Percentiles rank a stretch among this genome's conserved stretches.
Evolutionary conservation across 23 tunicate species (phyloP).

Genomic region (Trididemnum nubilum): DNA sequence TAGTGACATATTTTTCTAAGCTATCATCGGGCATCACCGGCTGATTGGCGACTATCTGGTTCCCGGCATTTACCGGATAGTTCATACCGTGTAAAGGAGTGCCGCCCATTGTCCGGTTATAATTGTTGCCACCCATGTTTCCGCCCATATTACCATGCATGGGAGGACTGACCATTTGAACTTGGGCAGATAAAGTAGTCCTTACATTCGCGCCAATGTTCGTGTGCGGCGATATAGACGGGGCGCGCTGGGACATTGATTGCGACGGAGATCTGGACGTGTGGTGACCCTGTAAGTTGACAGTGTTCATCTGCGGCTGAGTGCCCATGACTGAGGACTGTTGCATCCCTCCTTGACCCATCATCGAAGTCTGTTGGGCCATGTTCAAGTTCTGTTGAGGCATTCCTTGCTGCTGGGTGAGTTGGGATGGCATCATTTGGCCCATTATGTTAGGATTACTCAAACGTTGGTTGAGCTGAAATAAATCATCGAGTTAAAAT

Average conservation of each 20-base stretch:
- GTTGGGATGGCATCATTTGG: slow-evolving; percentile 29
- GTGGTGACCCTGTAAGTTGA: slow-evolving; percentile 13
- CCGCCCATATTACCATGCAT: slow-evolving; percentile 17
- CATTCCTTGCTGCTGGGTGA: slow-evolving; percentile 61
- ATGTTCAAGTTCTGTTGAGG: slow-evolving; percentile 4
- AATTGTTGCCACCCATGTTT: slow-evolving; percentile 27
- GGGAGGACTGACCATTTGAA: slow-evolving; percentile 42
- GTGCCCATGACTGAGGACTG: slow-evolving; percentile 20
- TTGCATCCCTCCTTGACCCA: slow-evolving; percentile 54
- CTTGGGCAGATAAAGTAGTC: slow-evolving; percentile 41
- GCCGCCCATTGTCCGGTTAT: slow-evolving; percentile 45
- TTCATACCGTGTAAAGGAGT: slow-evolving; percentile 18
- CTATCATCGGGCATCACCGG: slow-evolving; percentile 35
- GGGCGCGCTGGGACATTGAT: slow-evolving; percentile 48
- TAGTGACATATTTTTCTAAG: slow-evolving; percentile 57
- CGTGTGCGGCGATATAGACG: slow-evolving; percentile 67
- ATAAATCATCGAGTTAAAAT: neutral
- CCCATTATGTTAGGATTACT: slow-evolving; percentile 37
- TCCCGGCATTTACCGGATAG: slow-evolving; percentile 4
- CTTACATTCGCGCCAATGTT: slow-evolving; percentile 25
- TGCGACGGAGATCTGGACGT: slow-evolving; percentile 61
- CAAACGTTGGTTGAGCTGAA: slow-evolving; percentile 27
- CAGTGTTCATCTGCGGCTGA: slow-evolving; percentile 60
- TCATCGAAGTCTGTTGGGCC: slow-evolving; percentile 43
- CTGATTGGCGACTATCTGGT: slow-evolving; percentile 31